phyloP scores from a whole-genome alignment of 2,888 invertebrate genomes.

The Nemoura dubitans region DNA sequence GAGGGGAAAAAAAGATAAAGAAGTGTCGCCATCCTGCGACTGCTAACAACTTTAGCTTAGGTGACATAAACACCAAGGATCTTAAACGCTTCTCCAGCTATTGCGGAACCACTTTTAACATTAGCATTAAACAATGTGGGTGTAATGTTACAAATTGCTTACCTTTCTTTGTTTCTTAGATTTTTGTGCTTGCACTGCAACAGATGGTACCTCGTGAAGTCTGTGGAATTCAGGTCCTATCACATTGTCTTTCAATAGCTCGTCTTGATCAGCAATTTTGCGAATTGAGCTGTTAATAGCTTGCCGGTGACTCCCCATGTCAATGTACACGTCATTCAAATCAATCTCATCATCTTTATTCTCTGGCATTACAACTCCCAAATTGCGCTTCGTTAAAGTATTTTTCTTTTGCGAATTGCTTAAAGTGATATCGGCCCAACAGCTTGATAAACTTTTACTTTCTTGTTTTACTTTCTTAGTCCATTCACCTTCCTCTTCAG shows the following conservation, averaged over 20 bases:
- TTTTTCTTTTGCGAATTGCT: neutral
- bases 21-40: too few species aligned
- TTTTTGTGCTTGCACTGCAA: conserved; percentile 63
- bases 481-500: neutral
- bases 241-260: conserved; percentile 70
- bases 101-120: too few species aligned
- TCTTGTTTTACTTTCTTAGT: neutral
- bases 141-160: conserved; percentile 42
- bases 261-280: conserved; percentile 64
- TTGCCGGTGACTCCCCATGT: neutral
- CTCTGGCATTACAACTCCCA: conserved; percentile 44
- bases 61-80: too few species aligned
- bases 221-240: conserved; percentile 74
- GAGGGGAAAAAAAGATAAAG: too few species aligned
- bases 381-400: conserved; percentile 52
- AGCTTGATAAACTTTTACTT: conserved; percentile 52
- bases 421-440: neutral
- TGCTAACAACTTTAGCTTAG: too few species aligned
- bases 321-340: conserved; percentile 32
- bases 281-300: neutral
- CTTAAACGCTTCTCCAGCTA: too few species aligned
- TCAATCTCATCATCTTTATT: conserved; percentile 59
- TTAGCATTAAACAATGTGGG: neutral
- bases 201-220: conserved; percentile 68
- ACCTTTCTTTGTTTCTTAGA: conserved; percentile 68